Evolutionary conservation across 2,888 invertebrate genomes (phyloP).

Genomic region (Prenolepis imparis): DNA sequence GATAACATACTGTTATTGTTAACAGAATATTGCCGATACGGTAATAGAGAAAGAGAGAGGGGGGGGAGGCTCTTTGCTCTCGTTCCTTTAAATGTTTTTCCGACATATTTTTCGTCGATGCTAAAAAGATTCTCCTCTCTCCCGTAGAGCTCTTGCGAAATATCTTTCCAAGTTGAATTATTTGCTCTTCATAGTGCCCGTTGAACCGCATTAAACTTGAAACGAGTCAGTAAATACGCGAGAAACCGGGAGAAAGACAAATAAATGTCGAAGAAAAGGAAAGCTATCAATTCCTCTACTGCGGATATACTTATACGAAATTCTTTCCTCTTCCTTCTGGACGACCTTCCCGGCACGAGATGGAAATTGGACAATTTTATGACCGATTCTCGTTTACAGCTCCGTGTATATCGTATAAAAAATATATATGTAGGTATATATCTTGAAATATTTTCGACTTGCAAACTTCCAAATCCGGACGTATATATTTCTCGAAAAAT

Average conservation of each 20-base stretch:
- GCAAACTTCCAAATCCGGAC: slow-evolving; percentile 9
- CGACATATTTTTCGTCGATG: background rate
- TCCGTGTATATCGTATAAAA: slow-evolving; percentile 42
- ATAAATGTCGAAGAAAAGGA: slow-evolving; percentile 41
- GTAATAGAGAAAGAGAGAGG: background rate
- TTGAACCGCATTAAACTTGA: slow-evolving; percentile 2
- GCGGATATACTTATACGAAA: slow-evolving; percentile 66
- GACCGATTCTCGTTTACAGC: slow-evolving; percentile 60
- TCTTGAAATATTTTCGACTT: slow-evolving; percentile 15
- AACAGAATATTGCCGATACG: background rate
- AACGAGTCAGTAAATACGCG: slow-evolving; percentile 10
- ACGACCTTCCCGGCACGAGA: slow-evolving; percentile 57
- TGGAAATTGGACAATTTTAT: slow-evolving; percentile 72
- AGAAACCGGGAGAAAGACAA: background rate
- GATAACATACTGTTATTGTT: background rate
- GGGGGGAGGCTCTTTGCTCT: background rate
- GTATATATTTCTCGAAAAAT: background rate
- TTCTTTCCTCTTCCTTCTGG: slow-evolving; percentile 29
- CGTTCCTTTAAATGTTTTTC: background rate
- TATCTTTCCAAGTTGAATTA: background rate
- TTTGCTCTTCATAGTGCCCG: background rate
- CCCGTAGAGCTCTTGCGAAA: background rate
- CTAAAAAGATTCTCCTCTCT: background rate
- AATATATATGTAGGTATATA: slow-evolving; percentile 28
- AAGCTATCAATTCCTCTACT: slow-evolving; percentile 64